phyloP scores from a whole-genome alignment of 2,797 vertebrate genomes.

The Triplophysa yarkandensis region DNA sequence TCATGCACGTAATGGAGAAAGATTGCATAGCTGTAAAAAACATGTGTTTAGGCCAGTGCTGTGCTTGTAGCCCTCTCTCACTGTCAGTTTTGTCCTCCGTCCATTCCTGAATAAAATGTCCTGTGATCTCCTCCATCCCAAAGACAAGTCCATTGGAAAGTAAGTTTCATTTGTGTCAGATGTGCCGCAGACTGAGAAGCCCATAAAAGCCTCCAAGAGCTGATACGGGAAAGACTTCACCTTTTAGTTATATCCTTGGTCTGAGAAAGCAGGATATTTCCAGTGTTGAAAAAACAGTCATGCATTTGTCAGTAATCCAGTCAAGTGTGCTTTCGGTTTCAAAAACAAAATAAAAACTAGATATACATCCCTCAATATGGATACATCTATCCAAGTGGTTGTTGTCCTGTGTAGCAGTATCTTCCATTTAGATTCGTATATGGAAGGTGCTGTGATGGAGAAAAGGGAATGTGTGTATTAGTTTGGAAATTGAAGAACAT shows the following conservation, averaged over 20 bases:
- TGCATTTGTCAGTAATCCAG: conserved; percentile 44
- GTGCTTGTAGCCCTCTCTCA: conserved; percentile 65
- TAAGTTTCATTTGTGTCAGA: conserved; percentile 40
- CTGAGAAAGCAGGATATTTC: conserved; percentile 32
- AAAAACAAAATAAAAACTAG: conserved; percentile 53
- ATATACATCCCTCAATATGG: conserved; percentile 18
- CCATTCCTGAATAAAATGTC: conserved; percentile 19
- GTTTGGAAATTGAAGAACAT: not conserved
- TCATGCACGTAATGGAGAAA: conserved; percentile 76
- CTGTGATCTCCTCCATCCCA: conserved; percentile 21
- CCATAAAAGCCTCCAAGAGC: conserved; percentile 27
- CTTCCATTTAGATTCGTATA: conserved; percentile 88
- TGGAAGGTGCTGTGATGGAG: conserved; percentile 89
- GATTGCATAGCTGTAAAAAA: conserved; percentile 84
- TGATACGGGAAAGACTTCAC: conserved; percentile 16
- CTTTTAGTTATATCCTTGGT: conserved; percentile 14
- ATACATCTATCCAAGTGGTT: conserved; percentile 36
- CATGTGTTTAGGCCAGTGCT: conserved; percentile 63
- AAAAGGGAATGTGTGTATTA: conserved; percentile 47
- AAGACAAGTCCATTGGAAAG: conserved; percentile 54
- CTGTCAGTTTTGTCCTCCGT: conserved; percentile 25
- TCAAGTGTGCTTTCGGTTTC: conserved; percentile 53
- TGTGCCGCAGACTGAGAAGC: conserved; percentile 55
- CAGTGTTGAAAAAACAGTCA: conserved; percentile 41
- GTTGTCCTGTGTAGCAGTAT: conserved; percentile 39